These are phyloP conservation scores for Congeria kusceri DNA, from an alignment of 2,888 invertebrate species.

Conservation along the genomic window DNA sequence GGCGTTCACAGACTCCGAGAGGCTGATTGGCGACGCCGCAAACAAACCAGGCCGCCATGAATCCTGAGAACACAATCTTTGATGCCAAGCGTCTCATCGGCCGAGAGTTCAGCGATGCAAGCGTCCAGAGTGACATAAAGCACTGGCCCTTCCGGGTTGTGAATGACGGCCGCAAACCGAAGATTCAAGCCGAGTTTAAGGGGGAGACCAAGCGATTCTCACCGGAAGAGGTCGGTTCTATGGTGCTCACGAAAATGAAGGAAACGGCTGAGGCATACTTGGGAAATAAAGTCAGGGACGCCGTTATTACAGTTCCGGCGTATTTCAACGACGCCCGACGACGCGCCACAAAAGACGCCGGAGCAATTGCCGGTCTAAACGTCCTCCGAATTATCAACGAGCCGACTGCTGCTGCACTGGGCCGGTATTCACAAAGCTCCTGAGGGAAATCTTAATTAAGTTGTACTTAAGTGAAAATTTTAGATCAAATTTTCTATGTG, in stretches of 20 bases:
- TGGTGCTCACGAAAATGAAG: constrained; percentile 99
- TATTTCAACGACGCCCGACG: constrained; percentile 99
- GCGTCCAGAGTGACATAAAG: constrained; percentile 98
- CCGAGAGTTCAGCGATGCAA: constrained; percentile 96
- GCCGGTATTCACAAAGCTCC: no score
- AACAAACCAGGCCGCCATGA: constrained; percentile 95
- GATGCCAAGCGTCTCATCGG: constrained; percentile 99
- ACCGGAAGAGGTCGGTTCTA: constrained; percentile 99
- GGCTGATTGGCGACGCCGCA: constrained; percentile 86
- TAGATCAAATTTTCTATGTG: no score
- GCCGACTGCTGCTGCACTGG: constrained; percentile 81
- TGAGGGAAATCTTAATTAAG: no score
- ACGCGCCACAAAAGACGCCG: constrained; percentile 99
- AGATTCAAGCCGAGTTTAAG: constrained; percentile 89
- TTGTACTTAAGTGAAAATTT: no score
- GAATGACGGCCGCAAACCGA: constrained; percentile 95
- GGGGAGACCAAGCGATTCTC: constrained; percentile 91
- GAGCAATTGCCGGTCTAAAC: constrained; percentile 95
- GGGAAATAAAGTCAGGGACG: constrained; percentile 94
- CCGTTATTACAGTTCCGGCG: constrained; percentile 97
- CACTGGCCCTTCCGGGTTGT: constrained; percentile 98
- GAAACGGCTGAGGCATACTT: constrained; percentile 98
- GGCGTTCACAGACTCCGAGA: constrained; percentile 89
- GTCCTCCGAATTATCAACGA: constrained; percentile 99
- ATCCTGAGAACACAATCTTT: constrained; percentile 99